phyloP scores from a whole-genome alignment of 2,888 invertebrate species.

The Boloria euphrosyne region DNA sequence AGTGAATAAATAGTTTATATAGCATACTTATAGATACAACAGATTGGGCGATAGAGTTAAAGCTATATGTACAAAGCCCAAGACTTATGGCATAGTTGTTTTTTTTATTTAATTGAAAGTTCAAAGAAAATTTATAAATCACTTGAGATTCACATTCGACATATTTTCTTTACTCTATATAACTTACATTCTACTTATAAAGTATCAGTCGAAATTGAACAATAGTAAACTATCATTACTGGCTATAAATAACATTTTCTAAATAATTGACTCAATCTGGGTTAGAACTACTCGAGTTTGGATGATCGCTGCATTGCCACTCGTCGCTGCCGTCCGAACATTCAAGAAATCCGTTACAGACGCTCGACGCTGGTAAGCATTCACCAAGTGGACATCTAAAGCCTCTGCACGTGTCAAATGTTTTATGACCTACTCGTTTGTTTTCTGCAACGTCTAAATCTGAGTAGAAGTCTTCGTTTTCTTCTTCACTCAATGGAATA shows the following conservation, averaged over 20 bases:
- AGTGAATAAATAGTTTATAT: slow-evolving; percentile 66
- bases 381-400: slow-evolving; percentile 89
- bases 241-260: slow-evolving; percentile 54
- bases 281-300: slow-evolving; percentile 55
- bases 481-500: slow-evolving; percentile 43
- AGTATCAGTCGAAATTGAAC: slow-evolving; percentile 77
- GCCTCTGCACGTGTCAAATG: slow-evolving; percentile 82
- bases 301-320: slow-evolving; percentile 76
- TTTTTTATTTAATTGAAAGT: slow-evolving; percentile 25
- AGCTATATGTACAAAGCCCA: slow-evolving; percentile 74
- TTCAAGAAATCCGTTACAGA: slow-evolving; percentile 90
- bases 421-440: slow-evolving; percentile 52
- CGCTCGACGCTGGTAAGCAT: slow-evolving; percentile 86
- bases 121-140: slow-evolving; percentile 18
- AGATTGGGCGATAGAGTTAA: slow-evolving; percentile 50
- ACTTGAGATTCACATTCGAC: slow-evolving; percentile 24
- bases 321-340: slow-evolving; percentile 90
- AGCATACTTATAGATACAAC: slow-evolving; percentile 52
- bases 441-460: slow-evolving; percentile 74
- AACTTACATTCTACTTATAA: slow-evolving; percentile 63
- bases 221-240: slow-evolving; percentile 59
- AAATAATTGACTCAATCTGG: slow-evolving; percentile 55
- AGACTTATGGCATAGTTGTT: slow-evolving; percentile 55
- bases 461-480: slow-evolving; percentile 62
- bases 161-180: slow-evolving; percentile 16